Conservation (phyloP, 2,113 vertebrate species). For the Solea solea region DNA sequence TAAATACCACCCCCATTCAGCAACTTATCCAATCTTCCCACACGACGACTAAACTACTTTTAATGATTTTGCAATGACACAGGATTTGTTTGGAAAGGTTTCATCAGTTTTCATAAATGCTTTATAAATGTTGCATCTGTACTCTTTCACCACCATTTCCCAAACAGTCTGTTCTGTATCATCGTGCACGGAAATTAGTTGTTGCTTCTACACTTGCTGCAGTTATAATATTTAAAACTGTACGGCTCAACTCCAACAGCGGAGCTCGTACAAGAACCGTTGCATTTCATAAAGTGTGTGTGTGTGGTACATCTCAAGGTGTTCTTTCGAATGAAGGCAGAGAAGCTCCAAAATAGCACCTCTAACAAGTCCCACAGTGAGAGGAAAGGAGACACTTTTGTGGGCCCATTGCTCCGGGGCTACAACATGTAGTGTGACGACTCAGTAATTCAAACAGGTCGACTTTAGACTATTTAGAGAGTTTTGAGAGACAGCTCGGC, state of each 20-base stretch:
- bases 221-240: conserved; percentile 15
- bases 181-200: conserved; percentile 5
- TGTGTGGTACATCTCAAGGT: conserved; percentile 32
- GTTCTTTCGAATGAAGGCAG: conserved; percentile 52
- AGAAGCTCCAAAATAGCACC: conserved; percentile 70
- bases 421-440: conserved; percentile 79
- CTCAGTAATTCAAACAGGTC: conserved; percentile 80
- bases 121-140: no score
- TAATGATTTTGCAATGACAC: no score
- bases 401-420: conserved; percentile 67
- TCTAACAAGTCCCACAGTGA: conserved; percentile 79
- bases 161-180: not conserved
- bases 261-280: not conserved
- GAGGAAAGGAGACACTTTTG: conserved; percentile 70
- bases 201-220: not conserved
- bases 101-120: no score
- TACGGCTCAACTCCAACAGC: conserved; percentile 1
- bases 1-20: no score
- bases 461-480: conserved; percentile 74
- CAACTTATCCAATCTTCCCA: no score
- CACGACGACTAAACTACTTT: no score
- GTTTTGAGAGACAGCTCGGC: conserved; percentile 80
- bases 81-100: no score
- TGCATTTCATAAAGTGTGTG: conserved; percentile 8
- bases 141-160: not conserved